These are phyloP conservation scores for Epistrophe eligans DNA, from an alignment of 2,888 invertebrate species.

Conservation along the genomic window DNA sequence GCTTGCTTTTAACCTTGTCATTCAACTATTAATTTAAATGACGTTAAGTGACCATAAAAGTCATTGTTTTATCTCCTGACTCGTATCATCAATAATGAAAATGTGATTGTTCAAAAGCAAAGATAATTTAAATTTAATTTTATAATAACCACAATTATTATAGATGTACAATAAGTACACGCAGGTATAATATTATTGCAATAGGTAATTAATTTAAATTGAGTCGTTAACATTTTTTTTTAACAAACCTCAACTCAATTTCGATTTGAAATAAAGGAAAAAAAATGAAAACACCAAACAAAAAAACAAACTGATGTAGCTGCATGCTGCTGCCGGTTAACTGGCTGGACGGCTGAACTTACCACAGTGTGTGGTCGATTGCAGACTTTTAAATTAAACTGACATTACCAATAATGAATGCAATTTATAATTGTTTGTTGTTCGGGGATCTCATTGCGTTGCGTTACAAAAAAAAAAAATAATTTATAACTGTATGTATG, in stretches of 20 bases:
- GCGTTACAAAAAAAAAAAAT: slow-evolving; percentile 4
- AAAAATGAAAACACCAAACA: slow-evolving; percentile 18
- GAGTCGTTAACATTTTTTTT: slow-evolving; percentile 67
- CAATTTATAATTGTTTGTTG: slow-evolving; percentile 73
- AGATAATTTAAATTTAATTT: slow-evolving; percentile 30
- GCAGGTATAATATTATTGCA: slow-evolving; percentile 43
- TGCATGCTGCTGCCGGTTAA: background rate
- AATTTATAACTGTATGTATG: too few relatives aligned
- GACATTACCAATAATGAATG: slow-evolving; percentile 71
- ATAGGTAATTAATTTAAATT: slow-evolving; percentile 69
- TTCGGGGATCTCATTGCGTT: slow-evolving; percentile 28
- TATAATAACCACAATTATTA: slow-evolving; percentile 29
- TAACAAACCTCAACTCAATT: slow-evolving; percentile 47
- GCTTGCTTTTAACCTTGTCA: background rate
- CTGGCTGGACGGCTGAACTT: background rate
- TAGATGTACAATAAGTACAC: slow-evolving; percentile 11
- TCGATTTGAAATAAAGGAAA: slow-evolving; percentile 32
- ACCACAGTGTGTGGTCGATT: slow-evolving; percentile 69
- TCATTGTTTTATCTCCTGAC: background rate
- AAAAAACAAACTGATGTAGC: too few relatives aligned
- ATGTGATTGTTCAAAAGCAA: slow-evolving; percentile 21
- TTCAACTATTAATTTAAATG: background rate
- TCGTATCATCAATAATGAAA: slow-evolving; percentile 4
- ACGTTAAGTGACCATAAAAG: background rate
- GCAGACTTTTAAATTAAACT: slow-evolving; percentile 68